Conservation (phyloP, 2,797 vertebrate species). For the Adrianichthys oophorus region DNA sequence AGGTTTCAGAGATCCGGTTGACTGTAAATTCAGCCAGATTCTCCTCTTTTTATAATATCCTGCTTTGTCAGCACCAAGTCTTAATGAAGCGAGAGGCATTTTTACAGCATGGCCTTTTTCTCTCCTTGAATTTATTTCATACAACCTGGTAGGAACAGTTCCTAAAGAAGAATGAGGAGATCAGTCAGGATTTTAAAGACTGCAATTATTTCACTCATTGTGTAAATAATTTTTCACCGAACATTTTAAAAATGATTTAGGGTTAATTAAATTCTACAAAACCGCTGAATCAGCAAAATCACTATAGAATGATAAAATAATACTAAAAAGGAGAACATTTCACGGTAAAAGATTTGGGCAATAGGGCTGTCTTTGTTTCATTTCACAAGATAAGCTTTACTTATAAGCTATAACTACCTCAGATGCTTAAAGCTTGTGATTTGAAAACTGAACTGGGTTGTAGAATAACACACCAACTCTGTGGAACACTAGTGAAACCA, state of each 20-base stretch:
- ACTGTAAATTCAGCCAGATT: conserved; percentile 36
- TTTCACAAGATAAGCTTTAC: too few species aligned
- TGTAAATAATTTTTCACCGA: conserved; percentile 5
- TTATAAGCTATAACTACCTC: conserved; percentile 13
- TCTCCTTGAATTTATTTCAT: conserved; percentile 56
- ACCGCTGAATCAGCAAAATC: conserved; percentile 36
- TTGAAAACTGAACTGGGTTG: conserved; percentile 61
- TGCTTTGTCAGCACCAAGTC: conserved; percentile 40
- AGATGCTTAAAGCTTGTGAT: conserved; percentile 66
- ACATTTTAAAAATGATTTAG: too few species aligned
- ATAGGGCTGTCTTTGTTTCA: too few species aligned
- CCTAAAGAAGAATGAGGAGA: conserved; percentile 52
- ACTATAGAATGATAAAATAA: too few species aligned
- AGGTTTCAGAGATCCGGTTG: conserved; percentile 34
- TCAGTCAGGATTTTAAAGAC: conserved; percentile 25
- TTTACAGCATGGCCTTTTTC: conserved; percentile 25
- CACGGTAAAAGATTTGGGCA: too few species aligned
- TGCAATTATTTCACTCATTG: conserved; percentile 25
- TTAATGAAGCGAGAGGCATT: conserved; percentile 53
- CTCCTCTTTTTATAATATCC: conserved; percentile 30
- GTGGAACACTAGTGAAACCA: conserved; percentile 54
- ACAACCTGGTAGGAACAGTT: conserved; percentile 50
- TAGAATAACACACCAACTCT: conserved; percentile 35
- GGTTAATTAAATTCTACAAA: conserved; percentile 31
- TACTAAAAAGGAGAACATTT: too few species aligned